phyloP scores from a whole-genome alignment of 2,797 vertebrate species.

The Coregonus sp. region DNA sequence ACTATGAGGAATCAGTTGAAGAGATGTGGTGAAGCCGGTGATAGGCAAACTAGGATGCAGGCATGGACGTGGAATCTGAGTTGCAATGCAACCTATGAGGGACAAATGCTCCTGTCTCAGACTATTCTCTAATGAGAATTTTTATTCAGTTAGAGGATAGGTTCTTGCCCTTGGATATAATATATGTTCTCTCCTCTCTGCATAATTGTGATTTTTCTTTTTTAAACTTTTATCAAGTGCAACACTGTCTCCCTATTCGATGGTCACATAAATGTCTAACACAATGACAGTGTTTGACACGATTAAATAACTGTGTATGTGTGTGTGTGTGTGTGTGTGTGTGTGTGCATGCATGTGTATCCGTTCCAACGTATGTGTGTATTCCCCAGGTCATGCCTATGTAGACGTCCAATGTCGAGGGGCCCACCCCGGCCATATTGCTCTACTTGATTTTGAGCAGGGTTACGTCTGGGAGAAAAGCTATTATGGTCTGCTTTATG shows the following conservation, averaged over 20 bases:
- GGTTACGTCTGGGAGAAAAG: conserved; percentile 61
- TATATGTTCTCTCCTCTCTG: neutral
- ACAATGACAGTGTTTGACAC: neutral
- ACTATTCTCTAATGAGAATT: neutral
- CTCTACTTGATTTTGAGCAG: conserved; percentile 58
- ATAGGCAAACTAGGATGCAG: neutral
- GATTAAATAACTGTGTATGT: neutral
- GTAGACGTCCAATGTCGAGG: conserved; percentile 38
- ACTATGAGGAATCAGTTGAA: neutral
- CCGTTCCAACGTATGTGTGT: neutral
- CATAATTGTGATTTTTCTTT: neutral
- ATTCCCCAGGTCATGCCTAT: conserved; percentile 10
- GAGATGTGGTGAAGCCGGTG: neutral
- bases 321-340: conserved; percentile 4
- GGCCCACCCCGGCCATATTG: conserved; percentile 40
- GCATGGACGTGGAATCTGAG: neutral
- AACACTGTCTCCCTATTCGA: neutral
- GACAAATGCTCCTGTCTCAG: neutral
- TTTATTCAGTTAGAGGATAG: neutral
- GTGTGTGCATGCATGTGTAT: neutral
- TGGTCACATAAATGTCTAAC: neutral
- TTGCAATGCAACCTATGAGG: neutral
- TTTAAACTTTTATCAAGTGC: neutral
- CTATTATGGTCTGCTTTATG: conserved; percentile 71
- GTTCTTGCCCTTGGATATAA: neutral